A percentile compares a stretch with the other conserved stretches of the same genome.
phyloP scores from a whole-genome alignment of 2,113 vertebrate genomes.

The Stigmatopora nigra region DNA sequence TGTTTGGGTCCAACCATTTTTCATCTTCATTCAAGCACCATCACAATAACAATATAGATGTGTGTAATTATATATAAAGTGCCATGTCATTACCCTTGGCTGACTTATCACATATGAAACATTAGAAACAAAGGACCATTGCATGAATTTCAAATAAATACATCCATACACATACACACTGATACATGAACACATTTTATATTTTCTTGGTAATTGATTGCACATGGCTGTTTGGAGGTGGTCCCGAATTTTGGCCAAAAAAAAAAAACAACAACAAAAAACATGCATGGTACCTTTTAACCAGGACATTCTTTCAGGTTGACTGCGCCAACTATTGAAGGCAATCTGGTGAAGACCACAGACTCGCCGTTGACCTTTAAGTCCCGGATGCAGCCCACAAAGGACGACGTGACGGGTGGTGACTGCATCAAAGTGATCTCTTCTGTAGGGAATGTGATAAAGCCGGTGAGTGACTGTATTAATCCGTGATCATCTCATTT shows the following conservation, averaged over 20 bases:
- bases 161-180: constrained; percentile 21
- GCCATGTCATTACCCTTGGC: constrained; percentile 34
- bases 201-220: constrained; percentile 55
- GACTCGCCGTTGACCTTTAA: constrained; percentile 72
- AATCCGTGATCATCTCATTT: too few species aligned
- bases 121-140: constrained; percentile 13
- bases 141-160: constrained; percentile 64
- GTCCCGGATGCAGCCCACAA: constrained; percentile 80
- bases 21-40: constrained; percentile 41
- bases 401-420: constrained; percentile 71
- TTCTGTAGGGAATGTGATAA: constrained; percentile 7
- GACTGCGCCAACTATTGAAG: constrained; percentile 71
- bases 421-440: constrained; percentile 23
- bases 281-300: constrained; percentile 41
- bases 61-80: constrained; percentile 34
- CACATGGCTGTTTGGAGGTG: constrained; percentile 54
- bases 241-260: constrained; percentile 43
- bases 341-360: constrained; percentile 65
- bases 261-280: not conserved
- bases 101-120: constrained; percentile 34
- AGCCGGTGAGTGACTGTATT: not conserved
- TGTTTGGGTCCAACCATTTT: constrained; percentile 23
- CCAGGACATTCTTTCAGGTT: constrained; percentile 80
- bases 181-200: constrained; percentile 53
- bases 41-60: constrained; percentile 11